These are phyloP conservation scores for Leptoclinus maculatus DNA, from an alignment of 2,797 vertebrate genomes.

Conservation along the genomic window DNA sequence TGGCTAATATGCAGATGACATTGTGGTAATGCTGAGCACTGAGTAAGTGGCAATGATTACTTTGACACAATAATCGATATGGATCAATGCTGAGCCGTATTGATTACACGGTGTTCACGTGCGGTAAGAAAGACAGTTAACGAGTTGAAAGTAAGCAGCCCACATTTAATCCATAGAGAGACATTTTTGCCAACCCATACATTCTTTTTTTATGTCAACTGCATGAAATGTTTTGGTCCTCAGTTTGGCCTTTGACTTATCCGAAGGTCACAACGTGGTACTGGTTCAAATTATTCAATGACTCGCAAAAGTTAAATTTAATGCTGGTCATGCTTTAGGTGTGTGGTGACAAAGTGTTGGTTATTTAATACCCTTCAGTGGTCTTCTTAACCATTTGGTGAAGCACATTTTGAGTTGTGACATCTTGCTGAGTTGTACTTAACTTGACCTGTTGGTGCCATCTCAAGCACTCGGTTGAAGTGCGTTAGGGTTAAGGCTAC, in stretches of 20 bases:
- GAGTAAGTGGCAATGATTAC: conserved; percentile 45
- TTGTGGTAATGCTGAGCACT: conserved; percentile 44
- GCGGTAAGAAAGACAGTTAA: conserved; percentile 34
- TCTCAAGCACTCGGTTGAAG: too few species aligned
- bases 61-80: conserved; percentile 42
- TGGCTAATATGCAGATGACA: conserved; percentile 24
- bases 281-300: neutral
- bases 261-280: neutral
- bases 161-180: neutral
- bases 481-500: too few species aligned
- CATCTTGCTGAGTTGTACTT: too few species aligned
- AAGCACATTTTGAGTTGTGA: neutral
- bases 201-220: neutral
- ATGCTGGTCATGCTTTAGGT: neutral
- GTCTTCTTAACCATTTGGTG: neutral
- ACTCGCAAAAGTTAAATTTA: neutral
- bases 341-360: neutral
- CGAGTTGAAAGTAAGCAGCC: neutral
- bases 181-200: neutral
- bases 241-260: neutral
- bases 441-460: too few species aligned
- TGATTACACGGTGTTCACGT: conserved; percentile 49
- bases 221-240: neutral
- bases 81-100: conserved; percentile 51
- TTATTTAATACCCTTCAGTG: neutral